These are phyloP conservation scores for Lycaena phlaeas DNA, from an alignment of 2,888 invertebrate genomes.

Conservation along the genomic window DNA sequence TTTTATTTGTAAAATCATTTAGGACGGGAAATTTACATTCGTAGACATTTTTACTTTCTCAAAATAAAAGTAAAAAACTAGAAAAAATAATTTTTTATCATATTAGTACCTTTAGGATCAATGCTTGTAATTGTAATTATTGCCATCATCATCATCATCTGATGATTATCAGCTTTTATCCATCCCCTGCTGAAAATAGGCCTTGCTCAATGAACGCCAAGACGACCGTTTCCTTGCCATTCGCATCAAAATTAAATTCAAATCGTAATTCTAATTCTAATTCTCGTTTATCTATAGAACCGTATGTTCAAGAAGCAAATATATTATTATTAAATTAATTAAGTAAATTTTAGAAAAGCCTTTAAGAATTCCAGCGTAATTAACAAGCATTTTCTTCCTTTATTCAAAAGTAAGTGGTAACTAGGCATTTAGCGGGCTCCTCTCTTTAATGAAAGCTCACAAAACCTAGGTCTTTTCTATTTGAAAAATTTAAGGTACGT, in stretches of 20 bases:
- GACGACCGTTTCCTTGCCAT: neutral
- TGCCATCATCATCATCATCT: too few relatives aligned
- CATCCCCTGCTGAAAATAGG: too few relatives aligned
- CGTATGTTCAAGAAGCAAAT: neutral
- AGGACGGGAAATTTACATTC: too few relatives aligned
- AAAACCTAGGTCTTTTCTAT: conserved; percentile 16
- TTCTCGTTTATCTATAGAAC: too few relatives aligned
- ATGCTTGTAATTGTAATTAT: too few relatives aligned
- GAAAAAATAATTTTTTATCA: too few relatives aligned
- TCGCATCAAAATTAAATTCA: neutral
- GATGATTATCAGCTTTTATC: too few relatives aligned
- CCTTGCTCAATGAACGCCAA: too few relatives aligned
- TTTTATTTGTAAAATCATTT: too few relatives aligned
- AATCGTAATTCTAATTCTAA: neutral
- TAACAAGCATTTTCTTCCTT: conserved; percentile 16
- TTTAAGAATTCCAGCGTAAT: conserved; percentile 14
- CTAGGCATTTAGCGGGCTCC: conserved; percentile 16
- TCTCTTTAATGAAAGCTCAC: conserved; percentile 17
- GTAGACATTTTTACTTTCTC: too few relatives aligned
- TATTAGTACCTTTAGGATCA: too few relatives aligned
- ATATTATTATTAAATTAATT: neutral
- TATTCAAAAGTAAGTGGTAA: conserved; percentile 12
- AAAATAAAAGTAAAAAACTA: too few relatives aligned
- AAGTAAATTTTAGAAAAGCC: neutral
- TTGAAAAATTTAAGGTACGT: conserved; percentile 19